Evolutionary conservation across 1,140 invertebrate species (phyloP).

Genomic region (Agrilus planipennis): DNA sequence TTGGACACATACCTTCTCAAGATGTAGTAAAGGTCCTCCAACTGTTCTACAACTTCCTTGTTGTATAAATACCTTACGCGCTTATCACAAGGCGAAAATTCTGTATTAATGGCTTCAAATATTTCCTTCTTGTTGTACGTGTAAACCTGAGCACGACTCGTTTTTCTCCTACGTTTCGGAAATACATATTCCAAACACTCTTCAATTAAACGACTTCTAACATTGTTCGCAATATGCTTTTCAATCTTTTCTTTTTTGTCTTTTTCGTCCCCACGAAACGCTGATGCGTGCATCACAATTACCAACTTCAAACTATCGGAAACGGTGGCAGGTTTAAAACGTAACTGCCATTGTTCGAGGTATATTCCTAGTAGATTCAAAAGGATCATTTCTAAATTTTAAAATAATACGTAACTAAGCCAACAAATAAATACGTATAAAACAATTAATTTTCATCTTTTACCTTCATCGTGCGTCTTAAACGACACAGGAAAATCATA

Average conservation of each 20-base stretch:
- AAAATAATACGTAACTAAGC: too few species aligned
- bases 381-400: too few species aligned
- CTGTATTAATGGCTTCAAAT: constrained; percentile 1
- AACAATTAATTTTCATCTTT: too few species aligned
- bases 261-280: not conserved
- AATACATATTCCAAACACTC: not conserved
- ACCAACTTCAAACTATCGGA: not conserved
- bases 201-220: constrained; percentile 2
- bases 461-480: not conserved
- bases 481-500: constrained; percentile 1
- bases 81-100: not conserved
- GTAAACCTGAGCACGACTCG: not conserved
- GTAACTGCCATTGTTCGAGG: constrained; percentile 2
- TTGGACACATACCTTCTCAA: too few species aligned
- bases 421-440: too few species aligned
- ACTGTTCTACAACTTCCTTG: constrained; percentile 6
- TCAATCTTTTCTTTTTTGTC: not conserved
- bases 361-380: too few species aligned
- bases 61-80: constrained; percentile 1
- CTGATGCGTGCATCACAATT: constrained; percentile 2
- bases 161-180: not conserved
- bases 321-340: not conserved
- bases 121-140: constrained; percentile 5
- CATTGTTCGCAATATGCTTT: not conserved
- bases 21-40: too few species aligned